Evolutionary conservation across 2,797 vertebrate genomes (phyloP).

Genomic region (Sebastiscus albofasciatus): DNA sequence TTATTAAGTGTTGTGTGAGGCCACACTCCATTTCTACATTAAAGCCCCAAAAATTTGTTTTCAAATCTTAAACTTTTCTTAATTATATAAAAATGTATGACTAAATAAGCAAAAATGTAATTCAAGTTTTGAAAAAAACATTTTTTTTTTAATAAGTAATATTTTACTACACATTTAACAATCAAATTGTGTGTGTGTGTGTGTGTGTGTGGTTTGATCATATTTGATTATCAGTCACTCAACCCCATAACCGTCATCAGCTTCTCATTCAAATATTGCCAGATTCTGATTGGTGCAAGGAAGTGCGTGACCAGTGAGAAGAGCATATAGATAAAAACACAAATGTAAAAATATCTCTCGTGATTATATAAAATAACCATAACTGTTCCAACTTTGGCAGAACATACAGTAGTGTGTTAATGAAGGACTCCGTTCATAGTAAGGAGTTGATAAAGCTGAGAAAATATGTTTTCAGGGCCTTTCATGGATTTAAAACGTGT

Average conservation of each 20-base stretch:
- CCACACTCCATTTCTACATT: background rate
- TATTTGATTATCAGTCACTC: too few species aligned
- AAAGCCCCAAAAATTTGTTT: background rate
- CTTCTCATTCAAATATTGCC: too few species aligned
- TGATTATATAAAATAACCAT: background rate
- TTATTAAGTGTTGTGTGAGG: too few species aligned
- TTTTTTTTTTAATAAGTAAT: too few species aligned
- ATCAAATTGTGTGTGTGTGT: too few species aligned
- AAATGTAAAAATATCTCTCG: background rate
- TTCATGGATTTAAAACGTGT: background rate
- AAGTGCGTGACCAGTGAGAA: background rate
- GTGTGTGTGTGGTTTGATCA: too few species aligned
- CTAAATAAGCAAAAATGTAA: background rate
- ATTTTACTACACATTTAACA: too few species aligned
- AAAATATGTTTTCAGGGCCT: background rate
- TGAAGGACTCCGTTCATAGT: too few species aligned
- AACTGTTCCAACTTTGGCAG: background rate
- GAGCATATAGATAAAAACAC: background rate
- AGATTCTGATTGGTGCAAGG: too few species aligned
- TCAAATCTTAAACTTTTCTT: background rate
- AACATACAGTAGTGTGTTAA: background rate
- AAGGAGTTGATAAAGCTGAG: too few species aligned
- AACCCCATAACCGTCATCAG: too few species aligned
- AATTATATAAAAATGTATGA: background rate
- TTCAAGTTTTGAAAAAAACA: too few species aligned